Base-by-base conservation (phyloP, 2,888 invertebrate species). In the Orthosia cruda region DNA sequence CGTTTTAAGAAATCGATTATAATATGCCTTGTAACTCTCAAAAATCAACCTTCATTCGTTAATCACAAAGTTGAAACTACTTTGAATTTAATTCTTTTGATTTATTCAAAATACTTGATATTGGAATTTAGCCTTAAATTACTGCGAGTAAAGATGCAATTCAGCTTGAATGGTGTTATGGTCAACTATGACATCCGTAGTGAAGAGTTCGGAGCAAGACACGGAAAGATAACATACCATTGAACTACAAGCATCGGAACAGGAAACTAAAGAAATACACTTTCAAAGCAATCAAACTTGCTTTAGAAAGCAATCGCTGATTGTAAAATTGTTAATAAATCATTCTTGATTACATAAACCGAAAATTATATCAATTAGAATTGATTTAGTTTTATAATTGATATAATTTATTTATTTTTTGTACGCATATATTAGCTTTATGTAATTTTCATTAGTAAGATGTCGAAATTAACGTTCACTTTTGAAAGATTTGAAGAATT, bases 1-100 rank as follows among this genome's bases (percentile, higher is more conserved):
- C 92, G 94, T 92, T 95, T 93, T 91, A 93, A 93, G 93, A 94
- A 95, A 95, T 95, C 94, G 94, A 94, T 94, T 95, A 84, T 64
- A 74, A 75, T 80, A 80, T 61, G 69, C 16, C 26, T 26, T 55
- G 50, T 55, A 67, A 12, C 81, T 80, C 64, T 77, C 67, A 76
- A 92, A 89, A 87, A 80, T 77, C 63, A 70, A 80, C 89, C 90
- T 90, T 89, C 85, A 26, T 40, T 0, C 11, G 9, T 40, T 57
- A 16, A 20, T 4, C n/a, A 62, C 52, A 88, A 77, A 79, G 84
- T 81, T 77, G 61, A 77, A 84, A 82, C 64, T 81, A 26, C 65
- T 59, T 67, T 62, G 47, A 26, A 68, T 61, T 4, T 4, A 40
- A 54, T 50, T 65, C 57, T 62, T 57, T 65, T 74, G 58, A 81